Base-by-base conservation (phyloP, 2,113 vertebrate species). In the Tauraco erythrolophus region DNA sequence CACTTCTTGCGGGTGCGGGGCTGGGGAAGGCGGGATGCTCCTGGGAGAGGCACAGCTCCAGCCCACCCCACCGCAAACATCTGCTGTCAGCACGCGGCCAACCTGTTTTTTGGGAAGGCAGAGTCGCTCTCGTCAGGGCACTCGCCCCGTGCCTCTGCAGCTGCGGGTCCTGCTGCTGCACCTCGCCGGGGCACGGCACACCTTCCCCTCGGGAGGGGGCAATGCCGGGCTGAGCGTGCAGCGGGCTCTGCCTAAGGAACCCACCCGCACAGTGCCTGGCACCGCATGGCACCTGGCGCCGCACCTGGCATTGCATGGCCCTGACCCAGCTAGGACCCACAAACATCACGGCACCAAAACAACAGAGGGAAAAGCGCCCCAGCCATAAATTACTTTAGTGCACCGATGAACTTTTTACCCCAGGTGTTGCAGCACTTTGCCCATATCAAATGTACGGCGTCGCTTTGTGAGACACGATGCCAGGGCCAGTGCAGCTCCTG, bases 181-280 rank as follows among this genome's bases (percentile, higher is more conserved):
- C 14, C 37, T 24, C 27, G 10, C 9, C 2, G 2, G n/a, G 57
- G n/a, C 39, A 19, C 0, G 4, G 78, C 54, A 50, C 69, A 3
- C 10, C 37, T 71, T 2, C n/a, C 53, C 48, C 62, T 18, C 14
- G 0, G 25, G 14, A 41, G 37, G n/a, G 8, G 43, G 54, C 48
- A 7, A 1, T 16, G 1, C 19, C 0, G 2, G 53, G 28, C 14
- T 0, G n/a, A 11, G 51, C 0, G 1, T 33, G 25, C 54, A 0
- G 3, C 4, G 41, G 84, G 30, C 64, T 28, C 16, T 0, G 0
- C 30, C 23, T 39, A 15, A 39, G 2, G 8, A 61, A 28, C 24
- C 2, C 0, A 60, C 41, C 16, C 4, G 11, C 51, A 27, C 58
- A 6, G 53, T 0, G 9, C 70, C 53, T 35, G 81, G 79, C 66